phyloP scores from a whole-genome alignment of 2,888 invertebrate genomes.

The Brachynemurus nebulosus region DNA sequence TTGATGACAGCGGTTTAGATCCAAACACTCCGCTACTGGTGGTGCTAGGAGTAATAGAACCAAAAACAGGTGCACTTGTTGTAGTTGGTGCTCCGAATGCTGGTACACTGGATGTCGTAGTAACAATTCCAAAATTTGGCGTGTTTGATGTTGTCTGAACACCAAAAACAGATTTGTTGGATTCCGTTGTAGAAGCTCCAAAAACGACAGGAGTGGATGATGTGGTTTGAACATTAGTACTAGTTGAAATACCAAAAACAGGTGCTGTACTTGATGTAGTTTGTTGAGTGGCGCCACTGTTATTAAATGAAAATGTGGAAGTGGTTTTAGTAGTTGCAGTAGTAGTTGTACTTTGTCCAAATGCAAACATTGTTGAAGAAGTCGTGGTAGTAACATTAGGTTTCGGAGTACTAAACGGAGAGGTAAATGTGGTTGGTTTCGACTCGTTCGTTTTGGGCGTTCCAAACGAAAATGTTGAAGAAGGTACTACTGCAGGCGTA shows the following conservation, averaged over 20 bases:
- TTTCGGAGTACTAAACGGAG: conserved; percentile 5
- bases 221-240: too few species aligned
- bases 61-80: neutral
- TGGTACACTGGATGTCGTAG: neutral
- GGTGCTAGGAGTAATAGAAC: neutral
- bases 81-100: neutral
- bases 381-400: too few species aligned
- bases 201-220: too few species aligned
- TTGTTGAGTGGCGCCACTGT: neutral
- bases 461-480: neutral
- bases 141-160: neutral
- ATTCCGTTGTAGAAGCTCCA: neutral
- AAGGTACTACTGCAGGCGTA: neutral
- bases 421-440: conserved; percentile 1
- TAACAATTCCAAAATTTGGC: conserved; percentile 3
- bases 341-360: neutral
- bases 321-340: neutral
- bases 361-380: too few species aligned
- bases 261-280: neutral
- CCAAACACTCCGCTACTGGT: neutral
- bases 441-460: neutral
- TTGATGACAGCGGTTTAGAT: neutral
- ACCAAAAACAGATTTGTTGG: neutral
- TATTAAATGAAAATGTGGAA: neutral
- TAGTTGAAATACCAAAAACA: neutral